Base-by-base conservation (phyloP, 2,888 invertebrate species). In the Lymantria monacha region DNA sequence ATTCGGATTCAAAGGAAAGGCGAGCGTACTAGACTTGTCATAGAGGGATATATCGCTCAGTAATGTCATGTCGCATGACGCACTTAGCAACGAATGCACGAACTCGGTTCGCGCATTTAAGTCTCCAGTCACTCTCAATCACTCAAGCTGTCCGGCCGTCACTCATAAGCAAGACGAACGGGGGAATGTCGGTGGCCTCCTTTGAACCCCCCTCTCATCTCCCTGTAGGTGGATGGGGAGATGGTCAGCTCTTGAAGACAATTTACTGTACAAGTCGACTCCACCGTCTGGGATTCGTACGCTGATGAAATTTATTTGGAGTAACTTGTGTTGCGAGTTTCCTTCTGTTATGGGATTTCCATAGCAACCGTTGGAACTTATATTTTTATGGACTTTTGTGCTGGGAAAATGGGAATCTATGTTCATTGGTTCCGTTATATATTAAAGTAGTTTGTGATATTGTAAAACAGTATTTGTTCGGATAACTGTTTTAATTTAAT, bases 111-210 rank as follows among this genome's bases (percentile, higher is more conserved):
- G 86, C 86, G 87, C 88, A 89, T 89, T 30, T 89, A 89, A 88
- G 88, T 84, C 86, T 82, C 82, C 82, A 89, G 89, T 90, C 90
- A 90, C 85, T 90, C 89, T 89, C 89, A 88, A 90, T 90, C 89
- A 90, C 89, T 90, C 88, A 87, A 87, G 79, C 87, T 89, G 89
- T 89, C 89, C 85, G 74, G 83, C 85, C 84, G 88, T 90, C 89
- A 88, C 80, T 91, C 91, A 91, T 90, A 90, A 89, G 88, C 87
- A 89, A 89, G 88, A 87, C 88, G 86, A 85, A 88, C 86, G 86
- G 87, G 89, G 84, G 83, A 81, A 81, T 74, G 83, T 79, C 81
- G 80, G 82, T 82, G 78, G 81, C 84, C 84, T 82, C 80, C 81
- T 79, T 76, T 73, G 74, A 75, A 69, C 70, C 66, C 70, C 69